Evolutionary conservation across 2,888 invertebrate species (phyloP).

Genomic region (Caenorhabditis sp.): DNA sequence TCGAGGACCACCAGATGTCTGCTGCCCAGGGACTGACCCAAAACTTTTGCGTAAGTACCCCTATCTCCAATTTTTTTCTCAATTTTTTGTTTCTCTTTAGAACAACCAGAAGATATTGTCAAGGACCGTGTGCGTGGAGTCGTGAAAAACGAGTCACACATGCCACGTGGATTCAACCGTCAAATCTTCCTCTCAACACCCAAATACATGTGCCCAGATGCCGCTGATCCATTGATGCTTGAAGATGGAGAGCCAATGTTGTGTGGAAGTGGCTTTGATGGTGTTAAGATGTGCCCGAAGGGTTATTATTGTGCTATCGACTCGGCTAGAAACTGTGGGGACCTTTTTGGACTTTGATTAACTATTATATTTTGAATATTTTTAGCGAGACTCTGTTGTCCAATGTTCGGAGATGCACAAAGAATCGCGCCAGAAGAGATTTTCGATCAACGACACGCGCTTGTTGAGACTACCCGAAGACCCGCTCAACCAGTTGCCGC

Average conservation of each 20-base stretch:
- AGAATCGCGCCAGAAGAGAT: constrained; percentile 63
- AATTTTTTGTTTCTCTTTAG: constrained; percentile 15
- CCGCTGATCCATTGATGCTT: constrained; percentile 56
- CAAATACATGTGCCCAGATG: constrained; percentile 59
- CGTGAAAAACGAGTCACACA: constrained; percentile 41
- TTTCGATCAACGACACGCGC: constrained; percentile 42
- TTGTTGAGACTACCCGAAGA: constrained; percentile 10
- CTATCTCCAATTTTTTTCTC: no score
- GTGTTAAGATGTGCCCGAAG: constrained; percentile 67
- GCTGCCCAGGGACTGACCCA: constrained; percentile 62
- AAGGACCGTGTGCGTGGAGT: constrained; percentile 31
- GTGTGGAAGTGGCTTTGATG: constrained; percentile 70
- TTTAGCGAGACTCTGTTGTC: constrained; percentile 65
- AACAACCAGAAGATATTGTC: constrained; percentile 37
- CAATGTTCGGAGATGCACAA: constrained; percentile 56
- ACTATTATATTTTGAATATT: not conserved
- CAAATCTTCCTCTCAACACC: constrained; percentile 51
- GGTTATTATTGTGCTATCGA: constrained; percentile 71
- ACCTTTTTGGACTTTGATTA: no score
- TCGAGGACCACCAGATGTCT: constrained; percentile 68
- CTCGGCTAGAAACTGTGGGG: constrained; percentile 45
- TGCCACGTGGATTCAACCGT: constrained; percentile 51
- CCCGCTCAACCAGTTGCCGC: not conserved
- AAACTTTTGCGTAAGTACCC: constrained; percentile 33
- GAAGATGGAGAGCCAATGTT: constrained; percentile 48